A percentile compares a stretch with the other conserved stretches of the same genome.
Conservation (phyloP, 2,888 invertebrate genomes). For the Cataglyphis altisquamis region DNA sequence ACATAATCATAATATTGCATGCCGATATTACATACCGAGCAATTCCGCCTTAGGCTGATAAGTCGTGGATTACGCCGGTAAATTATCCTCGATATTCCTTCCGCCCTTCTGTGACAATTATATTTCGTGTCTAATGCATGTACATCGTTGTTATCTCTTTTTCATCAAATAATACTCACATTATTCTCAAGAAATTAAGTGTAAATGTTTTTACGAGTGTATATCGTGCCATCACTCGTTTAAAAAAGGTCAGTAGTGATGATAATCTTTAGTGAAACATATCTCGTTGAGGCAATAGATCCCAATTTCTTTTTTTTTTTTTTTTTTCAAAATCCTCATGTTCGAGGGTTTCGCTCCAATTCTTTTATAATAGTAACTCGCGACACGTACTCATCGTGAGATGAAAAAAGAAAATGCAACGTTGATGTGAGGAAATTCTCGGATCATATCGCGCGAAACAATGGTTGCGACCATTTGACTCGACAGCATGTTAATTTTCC, state of each 20-base stretch:
- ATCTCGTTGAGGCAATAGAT: not conserved
- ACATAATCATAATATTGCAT: constrained; percentile 7
- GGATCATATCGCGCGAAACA: constrained; percentile 28
- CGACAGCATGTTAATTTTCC: constrained; percentile 47
- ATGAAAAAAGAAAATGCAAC: constrained; percentile 20
- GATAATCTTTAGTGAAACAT: not conserved
- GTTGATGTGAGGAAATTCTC: constrained; percentile 11
- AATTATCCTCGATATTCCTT: not conserved
- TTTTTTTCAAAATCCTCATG: not conserved
- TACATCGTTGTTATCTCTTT: not conserved
- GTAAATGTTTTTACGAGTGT: not conserved
- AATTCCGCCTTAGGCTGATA: constrained; percentile 14
- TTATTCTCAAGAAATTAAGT: not conserved
- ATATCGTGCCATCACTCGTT: not conserved
- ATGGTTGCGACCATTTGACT: constrained; percentile 27
- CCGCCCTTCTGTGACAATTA: not conserved
- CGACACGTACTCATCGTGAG: not conserved
- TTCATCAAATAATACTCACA: not conserved
- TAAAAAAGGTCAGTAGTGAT: not conserved
- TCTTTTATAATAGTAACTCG: not conserved
- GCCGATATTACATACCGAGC: constrained; percentile 1
- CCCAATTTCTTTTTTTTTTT: not conserved
- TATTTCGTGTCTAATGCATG: not conserved
- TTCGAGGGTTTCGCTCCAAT: not conserved
- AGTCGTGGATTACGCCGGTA: constrained; percentile 15